phyloP scores from a whole-genome alignment of 2,113 vertebrate species.

The Strix aluco region DNA sequence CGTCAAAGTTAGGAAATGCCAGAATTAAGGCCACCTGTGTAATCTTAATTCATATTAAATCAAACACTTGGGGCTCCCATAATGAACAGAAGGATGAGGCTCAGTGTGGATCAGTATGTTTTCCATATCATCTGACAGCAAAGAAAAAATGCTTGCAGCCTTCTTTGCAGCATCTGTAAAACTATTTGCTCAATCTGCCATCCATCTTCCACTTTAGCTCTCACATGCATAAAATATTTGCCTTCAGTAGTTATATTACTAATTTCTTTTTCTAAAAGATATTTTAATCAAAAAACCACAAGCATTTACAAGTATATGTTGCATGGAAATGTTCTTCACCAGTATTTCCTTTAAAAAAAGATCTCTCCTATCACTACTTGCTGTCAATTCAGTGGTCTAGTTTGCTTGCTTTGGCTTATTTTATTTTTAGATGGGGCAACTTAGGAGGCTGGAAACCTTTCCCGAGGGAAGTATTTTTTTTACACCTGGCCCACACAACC shows the following conservation, averaged over 20 bases:
- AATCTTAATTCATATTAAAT: neutral
- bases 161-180: neutral
- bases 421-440: neutral
- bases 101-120: neutral
- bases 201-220: neutral
- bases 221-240: neutral
- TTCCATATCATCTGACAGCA: neutral
- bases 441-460: neutral
- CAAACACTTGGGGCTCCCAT: neutral
- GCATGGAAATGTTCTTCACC: neutral
- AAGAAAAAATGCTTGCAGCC: neutral
- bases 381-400: neutral
- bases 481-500: neutral
- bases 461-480: neutral
- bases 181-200: neutral
- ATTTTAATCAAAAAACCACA: neutral
- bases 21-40: neutral
- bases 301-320: neutral
- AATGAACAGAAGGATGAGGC: neutral
- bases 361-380: neutral
- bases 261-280: neutral
- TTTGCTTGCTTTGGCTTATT: neutral
- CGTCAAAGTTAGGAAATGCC: neutral
- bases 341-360: neutral
- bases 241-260: neutral